Base-by-base conservation (phyloP, 1,140 invertebrate genomes). In the Lucilia sericata region DNA sequence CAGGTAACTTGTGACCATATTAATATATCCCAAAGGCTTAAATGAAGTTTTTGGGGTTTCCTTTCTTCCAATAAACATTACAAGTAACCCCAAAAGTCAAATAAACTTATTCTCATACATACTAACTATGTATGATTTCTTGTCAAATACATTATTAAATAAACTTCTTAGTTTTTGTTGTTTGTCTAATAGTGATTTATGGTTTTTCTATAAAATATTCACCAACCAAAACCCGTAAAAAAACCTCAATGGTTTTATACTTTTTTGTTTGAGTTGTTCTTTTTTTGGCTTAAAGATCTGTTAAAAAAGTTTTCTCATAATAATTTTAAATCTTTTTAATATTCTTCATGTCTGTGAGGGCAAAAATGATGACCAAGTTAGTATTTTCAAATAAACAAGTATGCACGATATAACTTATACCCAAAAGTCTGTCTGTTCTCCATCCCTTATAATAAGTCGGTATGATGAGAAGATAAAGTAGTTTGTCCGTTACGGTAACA, bases 281-380 rank as follows among this genome's bases (percentile, higher is more conserved):
- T n/a, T 60, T 60, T 60, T 60, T 60, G n/a, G 55, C 14, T n/a
- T n/a, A 12, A 70, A 70, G n/a, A 55, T 55, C 10, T 55, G 51
- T 55, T 30, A 55, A 55, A 70, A 60, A 70, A 70, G n/a, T 70
- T 70, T 70, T 70, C n/a, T 10, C 19, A 70, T 70, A 70, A 21
- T 10, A 70, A 70, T 70, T 70, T 70, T 70, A 70, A 70, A 70
- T 70, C 8, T 70, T 70, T 70, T 70, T 21, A 70, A 70, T 70
- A 70, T 70, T 70, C 21, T 70, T 21, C 0, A 21, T 70, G 65
- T 70, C 51, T 17, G 51, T 55, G 1, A 19, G 8, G 5, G 21
- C 65, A 70, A 70, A 42, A 42, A 7, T 42, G 42, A 12, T 21
- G 21, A 12, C 65, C 65, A 12, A 10, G 65, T 60, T 7, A n/a